Evolutionary conservation across 2,888 invertebrate species (phyloP), one percentile per base, ranked within the genome.

Genomic region (Leucoma salicis): DNA sequence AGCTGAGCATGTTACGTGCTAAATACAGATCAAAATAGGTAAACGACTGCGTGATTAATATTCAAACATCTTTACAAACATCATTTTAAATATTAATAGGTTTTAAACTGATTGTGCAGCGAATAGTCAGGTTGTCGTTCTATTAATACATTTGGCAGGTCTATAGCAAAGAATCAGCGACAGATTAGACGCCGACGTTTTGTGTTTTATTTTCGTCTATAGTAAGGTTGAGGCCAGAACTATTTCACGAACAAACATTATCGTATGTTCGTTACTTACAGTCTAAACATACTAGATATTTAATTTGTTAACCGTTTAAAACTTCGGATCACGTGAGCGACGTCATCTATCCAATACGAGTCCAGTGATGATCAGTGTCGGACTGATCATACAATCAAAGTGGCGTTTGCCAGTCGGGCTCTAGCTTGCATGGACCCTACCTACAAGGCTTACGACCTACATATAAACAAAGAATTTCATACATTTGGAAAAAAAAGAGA

Each of bases 131-230:
- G 57, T 64, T 66, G 74, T 72, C 63, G 44, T 31, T 57, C 60
- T 64, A 65, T 48, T 57, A 71, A 70, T 70, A 67, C 60, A 68
- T 67, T 75, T 76, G 76, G 77, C 77, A 74, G 66, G 66, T 63
- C 49, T 54, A 54, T 56, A 69, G 64, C 57, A 54, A 60, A 64
- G 66, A 64, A 68, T 69, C 66, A 65, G 66, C 65, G 55, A 64
- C 68, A 71, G 71, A 74, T 75, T 70, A 70, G 64, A 49, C 27
- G 48, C 39, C 46, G 63, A 64, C 74, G 69, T 71, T 74, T 72
- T 70, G 71, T 59, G 50, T 49, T 49, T 61, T 78, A 78, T 77
- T 75, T 75, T 63, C 52, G 61, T 55, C 63, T 45, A 39, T 72
- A 49, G 57, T 67, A 76, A 78, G 76, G 75, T 76, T 74, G 75